These are phyloP conservation scores for Plotosus lineatus DNA, from an alignment of 2,113 vertebrate species.

Conservation along the genomic window DNA sequence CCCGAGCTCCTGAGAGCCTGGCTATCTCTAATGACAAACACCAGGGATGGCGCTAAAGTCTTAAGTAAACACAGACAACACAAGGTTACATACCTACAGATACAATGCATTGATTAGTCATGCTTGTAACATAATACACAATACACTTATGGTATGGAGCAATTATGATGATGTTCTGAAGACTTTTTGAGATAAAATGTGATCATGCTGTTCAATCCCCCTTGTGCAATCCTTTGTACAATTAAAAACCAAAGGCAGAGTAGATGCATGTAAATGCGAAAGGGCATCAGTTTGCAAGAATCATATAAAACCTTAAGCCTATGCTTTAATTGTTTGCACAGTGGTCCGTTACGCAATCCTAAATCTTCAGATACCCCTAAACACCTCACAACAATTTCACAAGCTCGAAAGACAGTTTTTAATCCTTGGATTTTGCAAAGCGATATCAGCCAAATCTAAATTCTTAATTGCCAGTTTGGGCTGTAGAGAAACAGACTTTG, in stretches of 20 bases:
- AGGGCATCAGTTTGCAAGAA: not conserved
- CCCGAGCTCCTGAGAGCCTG: not conserved
- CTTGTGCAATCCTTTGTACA: not conserved
- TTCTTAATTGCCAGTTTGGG: not conserved
- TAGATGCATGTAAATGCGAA: not conserved
- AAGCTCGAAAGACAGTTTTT: not conserved
- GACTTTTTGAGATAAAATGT: not conserved
- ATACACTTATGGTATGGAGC: not conserved
- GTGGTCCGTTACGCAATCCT: not conserved
- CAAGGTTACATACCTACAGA: not conserved
- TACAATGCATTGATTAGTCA: not conserved
- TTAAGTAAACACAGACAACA: not conserved
- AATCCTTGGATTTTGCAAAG: not conserved
- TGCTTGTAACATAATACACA: not conserved
- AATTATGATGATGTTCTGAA: not conserved
- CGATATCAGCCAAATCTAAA: conserved; percentile 11
- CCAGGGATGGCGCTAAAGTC: conserved; percentile 3
- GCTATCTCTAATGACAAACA: conserved; percentile 8
- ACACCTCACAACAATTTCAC: not conserved
- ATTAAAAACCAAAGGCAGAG: not conserved
- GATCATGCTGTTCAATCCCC: not conserved
- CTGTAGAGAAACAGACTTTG: not conserved
- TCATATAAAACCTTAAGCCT: not conserved
- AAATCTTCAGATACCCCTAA: not conserved
- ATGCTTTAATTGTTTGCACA: not conserved